These are phyloP conservation scores for Lasioglossum zephyrum DNA, from an alignment of 2,888 invertebrate genomes.

Conservation along the genomic window DNA sequence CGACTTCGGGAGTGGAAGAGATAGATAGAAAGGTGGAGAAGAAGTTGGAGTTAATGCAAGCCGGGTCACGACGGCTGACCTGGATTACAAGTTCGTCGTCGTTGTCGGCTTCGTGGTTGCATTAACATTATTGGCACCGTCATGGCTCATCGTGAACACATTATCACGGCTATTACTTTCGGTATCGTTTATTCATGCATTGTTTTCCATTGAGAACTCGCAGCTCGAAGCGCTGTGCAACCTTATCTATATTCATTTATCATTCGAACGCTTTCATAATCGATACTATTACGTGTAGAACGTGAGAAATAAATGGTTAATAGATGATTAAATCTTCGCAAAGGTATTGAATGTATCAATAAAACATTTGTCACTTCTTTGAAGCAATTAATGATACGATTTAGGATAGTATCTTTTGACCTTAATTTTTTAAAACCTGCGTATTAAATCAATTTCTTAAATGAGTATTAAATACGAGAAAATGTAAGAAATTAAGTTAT, in stretches of 20 bases:
- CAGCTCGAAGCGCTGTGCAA: background rate
- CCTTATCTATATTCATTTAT: background rate
- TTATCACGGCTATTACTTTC: constrained; percentile 70
- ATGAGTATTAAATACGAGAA: background rate
- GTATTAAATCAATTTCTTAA: background rate
- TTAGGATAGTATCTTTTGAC: background rate
- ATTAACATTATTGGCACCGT: constrained; percentile 59
- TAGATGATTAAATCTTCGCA: background rate
- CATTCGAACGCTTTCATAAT: background rate
- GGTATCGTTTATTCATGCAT: constrained; percentile 50
- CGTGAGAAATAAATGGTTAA: background rate
- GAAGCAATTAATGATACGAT: background rate
- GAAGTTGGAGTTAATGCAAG: constrained; percentile 54
- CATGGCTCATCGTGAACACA: constrained; percentile 60
- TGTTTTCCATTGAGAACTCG: constrained; percentile 43
- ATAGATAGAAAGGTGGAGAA: constrained; percentile 23
- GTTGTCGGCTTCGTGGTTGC: constrained; percentile 44
- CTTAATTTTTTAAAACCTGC: background rate
- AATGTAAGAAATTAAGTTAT: background rate
- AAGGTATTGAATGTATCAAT: background rate
- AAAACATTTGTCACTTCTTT: background rate
- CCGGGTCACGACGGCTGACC: constrained; percentile 58
- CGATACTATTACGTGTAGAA: background rate
- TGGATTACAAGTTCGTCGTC: constrained; percentile 58
- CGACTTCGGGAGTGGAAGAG: constrained; percentile 30